phyloP scores from a whole-genome alignment of 2,797 vertebrate species.

The Darevskia nairensis region DNA sequence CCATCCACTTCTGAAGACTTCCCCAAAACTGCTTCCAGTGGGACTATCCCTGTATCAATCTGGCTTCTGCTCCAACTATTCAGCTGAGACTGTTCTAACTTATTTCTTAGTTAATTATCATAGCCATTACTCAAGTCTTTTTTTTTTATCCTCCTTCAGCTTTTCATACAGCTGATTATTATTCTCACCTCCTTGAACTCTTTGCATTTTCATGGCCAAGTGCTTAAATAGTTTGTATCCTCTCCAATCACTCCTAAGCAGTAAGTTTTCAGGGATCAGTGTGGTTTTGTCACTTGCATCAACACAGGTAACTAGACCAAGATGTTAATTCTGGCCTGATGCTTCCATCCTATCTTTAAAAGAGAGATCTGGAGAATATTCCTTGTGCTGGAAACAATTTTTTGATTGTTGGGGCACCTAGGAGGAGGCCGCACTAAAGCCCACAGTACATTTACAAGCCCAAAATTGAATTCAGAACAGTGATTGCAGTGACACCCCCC shows the following conservation, averaged over 20 bases:
- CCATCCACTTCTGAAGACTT: too few species aligned
- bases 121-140: neutral
- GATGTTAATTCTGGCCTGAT: neutral
- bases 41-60: neutral
- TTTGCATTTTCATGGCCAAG: neutral
- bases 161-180: neutral
- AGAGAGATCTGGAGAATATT: neutral
- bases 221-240: neutral
- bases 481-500: neutral
- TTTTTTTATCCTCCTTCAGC: neutral
- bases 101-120: neutral
- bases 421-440: neutral
- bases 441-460: neutral
- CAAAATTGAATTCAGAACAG: neutral
- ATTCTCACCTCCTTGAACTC: constrained; percentile 2
- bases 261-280: neutral
- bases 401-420: neutral
- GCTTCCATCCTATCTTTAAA: neutral
- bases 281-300: too few species aligned
- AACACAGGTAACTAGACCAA: neutral
- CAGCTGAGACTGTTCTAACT: neutral
- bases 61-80: neutral
- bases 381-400: neutral
- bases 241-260: neutral
- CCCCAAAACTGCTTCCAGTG: too few species aligned